Conservation (phyloP, 2,888 invertebrate species). For the Sisyra terminalis region DNA sequence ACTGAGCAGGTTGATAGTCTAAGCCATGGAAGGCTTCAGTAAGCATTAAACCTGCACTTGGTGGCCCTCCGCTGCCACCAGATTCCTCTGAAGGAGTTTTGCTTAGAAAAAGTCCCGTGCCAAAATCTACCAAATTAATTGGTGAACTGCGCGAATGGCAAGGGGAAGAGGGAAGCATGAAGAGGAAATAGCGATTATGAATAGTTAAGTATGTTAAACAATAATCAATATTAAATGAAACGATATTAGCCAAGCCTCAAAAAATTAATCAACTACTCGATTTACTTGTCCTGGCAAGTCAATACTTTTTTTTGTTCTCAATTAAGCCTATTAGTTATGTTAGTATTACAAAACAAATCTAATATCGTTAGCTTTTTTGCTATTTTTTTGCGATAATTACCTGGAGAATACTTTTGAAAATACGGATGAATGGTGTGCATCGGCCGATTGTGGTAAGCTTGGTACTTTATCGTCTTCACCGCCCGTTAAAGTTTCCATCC, state of each 20-base stretch:
- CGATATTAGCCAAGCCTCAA: neutral
- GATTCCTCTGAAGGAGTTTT: conserved; percentile 85
- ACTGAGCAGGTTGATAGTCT: conserved; percentile 23
- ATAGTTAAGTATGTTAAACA: too few species aligned
- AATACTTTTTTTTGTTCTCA: too few species aligned
- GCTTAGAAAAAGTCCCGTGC: conserved; percentile 82
- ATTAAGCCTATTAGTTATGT: too few species aligned
- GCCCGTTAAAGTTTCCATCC: conserved; percentile 79
- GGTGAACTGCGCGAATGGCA: conserved; percentile 47
- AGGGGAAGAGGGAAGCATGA: neutral
- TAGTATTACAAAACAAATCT: neutral
- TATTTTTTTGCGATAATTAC: conserved; percentile 29
- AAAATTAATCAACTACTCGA: neutral
- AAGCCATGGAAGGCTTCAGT: conserved; percentile 22
- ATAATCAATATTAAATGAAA: conserved; percentile 1
- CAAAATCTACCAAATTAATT: conserved; percentile 91
- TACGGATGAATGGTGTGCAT: conserved; percentile 46
- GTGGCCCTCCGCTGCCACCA: conserved; percentile 45
- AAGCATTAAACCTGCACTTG: conserved; percentile 39
- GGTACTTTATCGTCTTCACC: conserved; percentile 41
- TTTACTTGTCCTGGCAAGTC: neutral
- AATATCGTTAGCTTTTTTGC: neutral
- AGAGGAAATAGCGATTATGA: conserved; percentile 15
- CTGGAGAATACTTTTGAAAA: conserved; percentile 88
- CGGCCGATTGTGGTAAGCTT: conserved; percentile 27